Base-by-base conservation (phyloP, 2,888 invertebrate genomes). In the Heterodera filipjevi region DNA sequence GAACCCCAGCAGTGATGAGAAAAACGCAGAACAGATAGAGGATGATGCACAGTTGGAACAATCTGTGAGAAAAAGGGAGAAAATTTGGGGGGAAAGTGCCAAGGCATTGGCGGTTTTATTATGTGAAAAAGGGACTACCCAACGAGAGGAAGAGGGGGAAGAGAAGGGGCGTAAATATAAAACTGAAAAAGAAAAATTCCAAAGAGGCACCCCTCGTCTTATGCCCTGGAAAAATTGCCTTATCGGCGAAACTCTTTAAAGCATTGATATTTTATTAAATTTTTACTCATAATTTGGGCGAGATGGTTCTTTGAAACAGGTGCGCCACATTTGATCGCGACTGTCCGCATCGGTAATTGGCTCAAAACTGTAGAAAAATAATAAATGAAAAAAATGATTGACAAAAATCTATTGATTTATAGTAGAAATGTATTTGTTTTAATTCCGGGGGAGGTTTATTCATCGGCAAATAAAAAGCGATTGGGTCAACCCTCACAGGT, bases 231-330 rank as follows among this genome's bases (percentile, higher is more conserved):
- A n/a, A n/a, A n/a, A n/a, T n/a, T n/a, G 44, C 44, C 44, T 44
- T 44, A 44, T 10, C 44, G 12, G 44, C 44, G 12, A 12, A 10
- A 44, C 44, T 44, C 12, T 44, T 44, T 44, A n/a, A n/a, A n/a
- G n/a, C n/a, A n/a, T 16, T 16, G 19, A 12, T 16, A 49, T 16
- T 49, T 3, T 12, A 12, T 49, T 16, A 49, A 19, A 19, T 53
- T 53, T 22, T 59, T 59, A 59, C 14, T 71, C 71, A 68, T 82
- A 83, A 70, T 86, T 83, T 12, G 87, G 87, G 3, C 85, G 85
- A 77, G 75, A 82, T 10, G 87, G 87, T 49, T 84, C 82, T 27
- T 70, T 59, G 78, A 87, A 87, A 46, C 87, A 87, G 3, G 77
- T 77, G 44, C 83, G 78, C 87, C n/a, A 87, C 14, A 82, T 46